Evolutionary conservation across 2,888 invertebrate species (phyloP).

Genomic region (Monoplex corrugatus): DNA sequence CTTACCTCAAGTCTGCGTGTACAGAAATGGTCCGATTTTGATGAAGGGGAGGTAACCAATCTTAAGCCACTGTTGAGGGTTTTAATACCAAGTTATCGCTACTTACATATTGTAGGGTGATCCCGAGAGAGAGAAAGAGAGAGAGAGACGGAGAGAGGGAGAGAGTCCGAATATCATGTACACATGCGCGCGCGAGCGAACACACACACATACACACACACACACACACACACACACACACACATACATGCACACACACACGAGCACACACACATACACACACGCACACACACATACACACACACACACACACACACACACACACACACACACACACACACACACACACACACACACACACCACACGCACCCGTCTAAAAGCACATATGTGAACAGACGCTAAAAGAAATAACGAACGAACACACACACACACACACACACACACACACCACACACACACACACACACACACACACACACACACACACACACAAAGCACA

Average conservation of each 20-base stretch:
- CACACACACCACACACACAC: too few relatives aligned
- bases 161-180: not conserved
- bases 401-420: not conserved
- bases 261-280: not conserved
- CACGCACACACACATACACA: not conserved
- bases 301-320: not conserved
- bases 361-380: not conserved
- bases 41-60: not conserved
- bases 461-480: too few relatives aligned
- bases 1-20: not conserved
- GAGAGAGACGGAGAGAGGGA: not conserved
- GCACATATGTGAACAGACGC: not conserved
- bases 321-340: constrained; percentile 12
- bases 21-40: not conserved
- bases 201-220: not conserved
- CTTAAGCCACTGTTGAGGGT: too few relatives aligned
- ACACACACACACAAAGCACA: too few relatives aligned
- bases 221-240: not conserved
- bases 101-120: too few relatives aligned
- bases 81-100: too few relatives aligned
- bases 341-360: not conserved
- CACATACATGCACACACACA: not conserved
- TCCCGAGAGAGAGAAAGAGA: not conserved
- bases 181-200: not conserved
- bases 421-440: too few relatives aligned